Base-by-base conservation (phyloP, 2,113 vertebrate genomes). In the Charadrius vociferus region DNA sequence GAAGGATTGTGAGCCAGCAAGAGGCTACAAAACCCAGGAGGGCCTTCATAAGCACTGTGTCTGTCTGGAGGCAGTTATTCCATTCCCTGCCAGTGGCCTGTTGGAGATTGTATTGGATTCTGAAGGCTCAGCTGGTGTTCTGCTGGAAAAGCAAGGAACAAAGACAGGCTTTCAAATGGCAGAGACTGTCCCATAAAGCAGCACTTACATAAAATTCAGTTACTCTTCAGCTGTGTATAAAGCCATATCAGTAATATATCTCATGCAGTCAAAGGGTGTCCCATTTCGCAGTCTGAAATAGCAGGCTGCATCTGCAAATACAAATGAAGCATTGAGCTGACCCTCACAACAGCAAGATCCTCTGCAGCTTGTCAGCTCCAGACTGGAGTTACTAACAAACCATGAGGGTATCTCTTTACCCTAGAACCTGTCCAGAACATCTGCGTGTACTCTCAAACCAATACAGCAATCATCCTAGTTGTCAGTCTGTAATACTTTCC, bases 91-190 rank as follows among this genome's bases (percentile, higher is more conserved):
- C 92, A 47, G 56, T 50, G 67, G 67, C 53, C 72, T 74, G 59
- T 1, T 83, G 45, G 58, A 92, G 79, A 19, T 13, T 36, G 59
- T 23, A 37, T 6, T 55, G 88, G 78, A 41, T 49, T 80, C 62
- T 34, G 80, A 90, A 72, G 53, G 53, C 63, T 73, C 91, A 73
- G 95, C 49, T 82, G 80, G 49, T 77, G 58, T 19, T 66, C 58
- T 81, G 88, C 59, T 83, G 80, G 74, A 90, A 88, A 83, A 92
- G 82, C 82, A 73, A 55, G 32, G 75, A 65, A 93, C 79, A 93
- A 80, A 86, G 91, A 24, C 16, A 15, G 67, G 71, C 63, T 88
- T 91, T 82, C 81, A 82, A 55, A 39, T 23, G 56, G 81, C 92
- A 86, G 41, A 86, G 82, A 23, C 66, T 5, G 9, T 65, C 58